Conservation (phyloP, 2,888 invertebrate genomes). For the Arrhopalites spinosus region DNA sequence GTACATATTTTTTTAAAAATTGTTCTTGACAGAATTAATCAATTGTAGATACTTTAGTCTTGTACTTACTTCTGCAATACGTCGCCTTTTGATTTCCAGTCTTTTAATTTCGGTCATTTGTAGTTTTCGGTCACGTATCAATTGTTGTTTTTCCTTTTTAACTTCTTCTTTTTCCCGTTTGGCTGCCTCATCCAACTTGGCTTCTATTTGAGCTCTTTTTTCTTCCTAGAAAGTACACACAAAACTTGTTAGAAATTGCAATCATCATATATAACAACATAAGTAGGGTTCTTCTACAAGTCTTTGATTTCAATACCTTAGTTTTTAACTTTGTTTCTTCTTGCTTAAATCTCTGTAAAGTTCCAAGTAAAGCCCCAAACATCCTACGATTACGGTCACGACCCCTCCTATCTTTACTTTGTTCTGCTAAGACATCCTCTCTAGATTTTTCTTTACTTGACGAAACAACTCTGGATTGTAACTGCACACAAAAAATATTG, state of each 20-base stretch:
- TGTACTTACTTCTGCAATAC: constrained; percentile 76
- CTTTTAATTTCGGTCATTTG: constrained; percentile 87
- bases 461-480: constrained; percentile 80
- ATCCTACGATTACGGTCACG: constrained; percentile 83
- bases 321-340: constrained; percentile 89
- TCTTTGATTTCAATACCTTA: constrained; percentile 72
- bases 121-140: constrained; percentile 82
- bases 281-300: too few relatives aligned
- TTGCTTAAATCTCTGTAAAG: constrained; percentile 91
- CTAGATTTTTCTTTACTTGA: constrained; percentile 82
- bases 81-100: constrained; percentile 85
- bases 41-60: neutral
- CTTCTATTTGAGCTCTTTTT: constrained; percentile 85
- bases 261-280: too few relatives aligned
- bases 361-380: constrained; percentile 94
- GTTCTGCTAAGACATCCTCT: constrained; percentile 79
- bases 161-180: constrained; percentile 83
- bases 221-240: constrained; percentile 67
- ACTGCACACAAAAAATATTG: constrained; percentile 42
- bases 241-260: too few relatives aligned
- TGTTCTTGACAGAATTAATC: neutral
- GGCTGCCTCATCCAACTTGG: constrained; percentile 90
- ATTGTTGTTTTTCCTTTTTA: constrained; percentile 77
- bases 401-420: constrained; percentile 79
- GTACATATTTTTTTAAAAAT: neutral